Evolutionary conservation across 2,113 vertebrate species (phyloP), one percentile per base, ranked within the genome.

Genomic region (Etia nguti): DNA sequence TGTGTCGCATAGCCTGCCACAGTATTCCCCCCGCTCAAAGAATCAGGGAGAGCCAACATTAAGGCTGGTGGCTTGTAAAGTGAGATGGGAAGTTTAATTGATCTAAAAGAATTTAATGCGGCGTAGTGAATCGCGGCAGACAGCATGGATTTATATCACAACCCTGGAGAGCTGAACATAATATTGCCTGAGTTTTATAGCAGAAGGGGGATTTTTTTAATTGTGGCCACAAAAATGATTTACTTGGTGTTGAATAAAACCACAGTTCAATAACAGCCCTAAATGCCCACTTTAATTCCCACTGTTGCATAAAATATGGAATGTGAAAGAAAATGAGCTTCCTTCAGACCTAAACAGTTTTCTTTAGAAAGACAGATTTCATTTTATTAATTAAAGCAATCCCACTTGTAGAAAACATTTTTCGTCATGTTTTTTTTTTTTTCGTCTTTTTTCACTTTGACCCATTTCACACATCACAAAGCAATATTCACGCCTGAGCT

Each of bases 71-170:
- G 92, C 94, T 95, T 96, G 96, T 96, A 97, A 97, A 95, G 93
- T 92, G 96, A 97, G 96, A 95, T 92, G 95, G 93, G 94, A 95
- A 96, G 94, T 96, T 97, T 96, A 97, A 97, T 97, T 97, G 96
- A 97, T 96, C 96, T 96, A 88, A 95, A 95, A 90, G 95, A 96
- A 95, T 96, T 96, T 97, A 96, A 97, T 96, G 96, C 94, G 95
- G 94, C 95, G 95, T 96, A 96, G 95, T 97, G 96, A 97, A 96
- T 97, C 62, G 95, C 73, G 52, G 94, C 94, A 95, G 96, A 96
- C 96, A 96, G 94, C 88, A 73, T 86, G 96, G 96, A 96, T 97
- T 97, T 97, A 96, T 96, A 93, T 94, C 90, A 46, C 88, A 89
- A 84, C 94, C 91, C 93, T 83, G 85, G 84, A 93, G 92, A 90